Percentiles rank a stretch among this genome's conserved stretches.
These are phyloP conservation scores for Theocolax elegans DNA, from an alignment of 1,140 invertebrate genomes.

Conservation along the genomic window DNA sequence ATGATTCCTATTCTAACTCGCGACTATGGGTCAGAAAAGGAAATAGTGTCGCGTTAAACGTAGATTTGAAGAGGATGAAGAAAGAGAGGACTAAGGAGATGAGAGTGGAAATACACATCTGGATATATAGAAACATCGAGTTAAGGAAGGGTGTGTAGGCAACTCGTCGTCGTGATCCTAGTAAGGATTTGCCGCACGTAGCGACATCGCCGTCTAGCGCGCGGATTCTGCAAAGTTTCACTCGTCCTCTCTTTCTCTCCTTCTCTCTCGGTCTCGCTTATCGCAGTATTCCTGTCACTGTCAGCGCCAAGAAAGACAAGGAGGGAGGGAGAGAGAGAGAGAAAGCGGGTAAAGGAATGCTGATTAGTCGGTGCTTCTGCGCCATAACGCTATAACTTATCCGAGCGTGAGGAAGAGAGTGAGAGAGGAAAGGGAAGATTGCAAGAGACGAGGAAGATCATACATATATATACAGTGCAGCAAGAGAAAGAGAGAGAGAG, in stretches of 20 bases:
- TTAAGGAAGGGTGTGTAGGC: conserved; percentile 21
- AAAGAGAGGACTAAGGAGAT: no score
- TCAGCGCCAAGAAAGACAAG: conserved; percentile 24
- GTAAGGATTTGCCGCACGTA: conserved; percentile 66
- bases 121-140: background rate
- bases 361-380: conserved; percentile 66
- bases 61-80: no score
- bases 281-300: conserved; percentile 2
- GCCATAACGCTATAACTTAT: conserved; percentile 67
- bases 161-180: conserved; percentile 53
- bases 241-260: background rate
- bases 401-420: conserved; percentile 43
- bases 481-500: background rate
- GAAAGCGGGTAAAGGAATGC: conserved; percentile 60
- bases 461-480: conserved; percentile 14
- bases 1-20: no score
- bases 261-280: conserved; percentile 20
- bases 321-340: background rate
- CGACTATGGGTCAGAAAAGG: no score
- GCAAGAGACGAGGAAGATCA: conserved; percentile 32
- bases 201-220: conserved; percentile 49
- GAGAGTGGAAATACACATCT: no score
- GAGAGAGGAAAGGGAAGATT: conserved; percentile 28
- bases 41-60: no score
- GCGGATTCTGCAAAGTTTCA: conserved; percentile 51